Conservation (phyloP, 2,888 invertebrate species). For the Calliopum simillimum region DNA sequence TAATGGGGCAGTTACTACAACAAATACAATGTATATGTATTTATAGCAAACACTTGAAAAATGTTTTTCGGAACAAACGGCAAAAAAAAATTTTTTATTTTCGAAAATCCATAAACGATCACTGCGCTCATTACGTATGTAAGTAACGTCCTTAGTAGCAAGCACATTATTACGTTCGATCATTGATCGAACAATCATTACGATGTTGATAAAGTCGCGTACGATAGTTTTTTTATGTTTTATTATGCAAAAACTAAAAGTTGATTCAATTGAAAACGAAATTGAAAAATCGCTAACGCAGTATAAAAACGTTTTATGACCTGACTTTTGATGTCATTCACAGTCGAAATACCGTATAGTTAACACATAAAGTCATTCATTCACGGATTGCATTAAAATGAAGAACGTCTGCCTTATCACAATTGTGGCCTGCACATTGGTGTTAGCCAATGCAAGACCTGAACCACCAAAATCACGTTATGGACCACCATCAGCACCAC, state of each 20-base stretch:
- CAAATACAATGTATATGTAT: neutral
- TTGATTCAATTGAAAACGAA: conserved; percentile 39
- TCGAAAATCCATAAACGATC: conserved; percentile 3
- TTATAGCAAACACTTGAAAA: neutral
- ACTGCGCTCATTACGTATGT: conserved; percentile 32
- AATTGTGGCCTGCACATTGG: conserved; percentile 64
- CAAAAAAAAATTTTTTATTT: neutral
- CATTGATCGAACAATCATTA: conserved; percentile 12
- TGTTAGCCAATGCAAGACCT: conserved; percentile 66
- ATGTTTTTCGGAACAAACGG: conserved; percentile 18
- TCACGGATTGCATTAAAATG: neutral
- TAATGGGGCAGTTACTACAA: conserved; percentile 19
- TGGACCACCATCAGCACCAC: conserved; percentile 54
- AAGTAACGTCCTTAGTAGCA: conserved; percentile 16
- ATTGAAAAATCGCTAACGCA: conserved; percentile 35
- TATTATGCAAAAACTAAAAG: conserved; percentile 30
- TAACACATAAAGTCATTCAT: neutral
- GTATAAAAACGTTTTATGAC: conserved; percentile 50
- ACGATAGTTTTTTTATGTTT: conserved; percentile 12
- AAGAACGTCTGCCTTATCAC: conserved; percentile 46
- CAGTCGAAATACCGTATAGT: conserved; percentile 37
- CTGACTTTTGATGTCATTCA: conserved; percentile 54
- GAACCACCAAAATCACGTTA: conserved; percentile 65
- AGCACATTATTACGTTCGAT: conserved; percentile 4
- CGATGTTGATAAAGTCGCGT: neutral